Evolutionary conservation across 2,113 vertebrate species (phyloP), one percentile per base, ranked within the genome.

Genomic region (Oncorhynchus clarkii): DNA sequence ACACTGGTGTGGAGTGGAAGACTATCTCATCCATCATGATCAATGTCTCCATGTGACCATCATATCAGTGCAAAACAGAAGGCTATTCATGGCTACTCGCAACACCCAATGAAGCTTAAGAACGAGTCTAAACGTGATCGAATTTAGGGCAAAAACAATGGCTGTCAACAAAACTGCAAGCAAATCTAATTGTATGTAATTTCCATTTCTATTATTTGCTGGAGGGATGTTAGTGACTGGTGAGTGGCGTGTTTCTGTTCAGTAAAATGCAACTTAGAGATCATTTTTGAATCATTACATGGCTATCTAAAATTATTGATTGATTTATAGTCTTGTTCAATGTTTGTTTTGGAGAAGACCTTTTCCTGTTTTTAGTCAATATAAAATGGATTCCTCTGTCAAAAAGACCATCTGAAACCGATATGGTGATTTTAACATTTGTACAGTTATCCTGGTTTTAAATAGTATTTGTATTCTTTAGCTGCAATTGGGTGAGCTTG

Each of bases 21-120:
- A 22, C 72, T 59, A 68, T 78, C 81, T 88, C 88, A 89, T 88
- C 88, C 89, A 88, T 91, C 87, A 88, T 75, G 70, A 87, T 89
- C 87, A 84, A 71, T 85, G 83, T 86, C 84, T 87, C 68, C 31
- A 74, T 80, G 80, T 84, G 88, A 80, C 88, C 78, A 81, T 89
- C 82, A 86, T 81, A 82, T 89, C 84, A 84, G 72, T 80, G 80
- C 72, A 79, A 73, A 86, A 76, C 85, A 82, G 78, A 81, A 77
- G 78, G 72, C 67, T 49, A 67, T 78, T 88, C 80, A 81, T 74
- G 73, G 49, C 78, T 81, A 76, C 75, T 77, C 77, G 67, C 70
- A 71, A 77, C 31, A 84, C 67, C 79, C 77, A 84, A 31, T 86
- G 74, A 89, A 77, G 84, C 84, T 84, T 83, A 90, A 87, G 90